Evolutionary conservation across 2,797 vertebrate species (phyloP).

Genomic region (Dendrocincla fuliginosa): DNA sequence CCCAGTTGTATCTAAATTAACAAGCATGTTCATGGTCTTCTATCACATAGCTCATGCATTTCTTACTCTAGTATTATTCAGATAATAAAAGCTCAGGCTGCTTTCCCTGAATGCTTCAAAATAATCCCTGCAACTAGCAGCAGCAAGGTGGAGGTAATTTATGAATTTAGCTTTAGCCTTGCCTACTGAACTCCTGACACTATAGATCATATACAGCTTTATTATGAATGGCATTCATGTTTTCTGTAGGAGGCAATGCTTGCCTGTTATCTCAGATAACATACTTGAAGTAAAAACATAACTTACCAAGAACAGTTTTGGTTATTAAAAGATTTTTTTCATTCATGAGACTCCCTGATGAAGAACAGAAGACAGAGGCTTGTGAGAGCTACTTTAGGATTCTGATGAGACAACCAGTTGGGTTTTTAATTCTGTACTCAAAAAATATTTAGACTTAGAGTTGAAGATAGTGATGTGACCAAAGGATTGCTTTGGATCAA

Average conservation of each 20-base stretch:
- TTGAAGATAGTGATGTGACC: neutral
- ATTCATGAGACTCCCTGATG: neutral
- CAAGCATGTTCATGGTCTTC: neutral
- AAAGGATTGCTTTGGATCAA: neutral
- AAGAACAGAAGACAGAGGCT: neutral
- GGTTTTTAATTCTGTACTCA: neutral
- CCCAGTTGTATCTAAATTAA: neutral
- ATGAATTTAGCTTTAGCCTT: neutral
- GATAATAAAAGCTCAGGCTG: neutral
- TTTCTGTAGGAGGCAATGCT: neutral
- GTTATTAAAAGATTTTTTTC: neutral
- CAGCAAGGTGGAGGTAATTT: neutral
- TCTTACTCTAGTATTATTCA: neutral
- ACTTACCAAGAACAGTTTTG: neutral
- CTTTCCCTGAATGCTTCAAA: neutral
- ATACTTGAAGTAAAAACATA: neutral
- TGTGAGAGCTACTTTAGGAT: neutral
- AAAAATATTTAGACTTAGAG: neutral
- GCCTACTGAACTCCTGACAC: neutral
- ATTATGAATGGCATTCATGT: neutral
- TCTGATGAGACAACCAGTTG: neutral
- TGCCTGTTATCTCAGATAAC: neutral
- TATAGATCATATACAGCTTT: neutral
- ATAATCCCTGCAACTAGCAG: neutral
- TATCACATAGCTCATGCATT: neutral